phyloP scores from a whole-genome alignment of 1,140 invertebrate genomes.

The Lordiphosa collinella region DNA sequence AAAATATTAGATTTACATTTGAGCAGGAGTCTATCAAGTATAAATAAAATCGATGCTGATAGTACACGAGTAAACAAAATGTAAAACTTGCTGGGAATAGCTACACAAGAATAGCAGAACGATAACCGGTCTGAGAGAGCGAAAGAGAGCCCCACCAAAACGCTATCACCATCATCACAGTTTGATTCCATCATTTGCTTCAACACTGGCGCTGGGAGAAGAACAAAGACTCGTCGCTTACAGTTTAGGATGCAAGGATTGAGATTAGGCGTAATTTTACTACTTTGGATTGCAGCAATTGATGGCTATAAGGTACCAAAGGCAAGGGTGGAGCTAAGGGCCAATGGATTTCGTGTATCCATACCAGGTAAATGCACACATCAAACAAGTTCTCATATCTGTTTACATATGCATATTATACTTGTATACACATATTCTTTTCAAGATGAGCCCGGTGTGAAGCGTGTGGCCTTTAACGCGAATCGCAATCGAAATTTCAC shows the following conservation, averaged over 20 bases:
- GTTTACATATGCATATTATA: background rate
- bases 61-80: no score
- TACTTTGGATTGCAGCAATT: constrained; percentile 1
- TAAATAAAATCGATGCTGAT: no score
- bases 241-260: constrained; percentile 14
- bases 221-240: background rate
- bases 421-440: background rate
- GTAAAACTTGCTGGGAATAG: background rate
- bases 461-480: constrained; percentile 65
- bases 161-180: constrained; percentile 1
- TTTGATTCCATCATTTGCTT: constrained; percentile 28
- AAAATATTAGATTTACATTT: no score
- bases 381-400: background rate
- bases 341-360: constrained; percentile 56
- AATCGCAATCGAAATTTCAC: constrained; percentile 68
- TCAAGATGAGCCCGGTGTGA: constrained; percentile 58
- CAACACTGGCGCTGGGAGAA: background rate
- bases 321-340: constrained; percentile 39
- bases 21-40: no score
- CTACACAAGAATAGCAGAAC: constrained; percentile 17
- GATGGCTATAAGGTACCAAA: constrained; percentile 46
- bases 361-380: constrained; percentile 52
- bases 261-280: background rate
- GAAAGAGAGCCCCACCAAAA: background rate
- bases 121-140: constrained; percentile 20